Base-by-base conservation (phyloP, 1,140 invertebrate genomes). In the Aleiodes sp. region DNA sequence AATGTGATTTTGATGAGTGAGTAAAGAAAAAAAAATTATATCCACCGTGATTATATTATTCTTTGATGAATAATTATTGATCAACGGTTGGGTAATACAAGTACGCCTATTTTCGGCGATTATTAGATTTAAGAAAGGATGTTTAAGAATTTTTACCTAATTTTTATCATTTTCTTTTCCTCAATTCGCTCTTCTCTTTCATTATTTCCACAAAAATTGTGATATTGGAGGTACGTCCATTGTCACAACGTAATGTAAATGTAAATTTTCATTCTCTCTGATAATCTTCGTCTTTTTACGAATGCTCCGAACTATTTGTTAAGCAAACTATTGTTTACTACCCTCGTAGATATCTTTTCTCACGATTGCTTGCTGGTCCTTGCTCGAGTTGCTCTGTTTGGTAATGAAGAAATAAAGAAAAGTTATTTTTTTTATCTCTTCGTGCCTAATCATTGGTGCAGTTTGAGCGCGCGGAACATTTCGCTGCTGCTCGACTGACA, bases 161-260 rank as follows among this genome's bases (percentile, higher is more conserved):
- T n/a, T 62, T 64, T 65, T 37, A 72, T 26, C 26, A 39, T 65
- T 35, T 70, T 74, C 61, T 70, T 57, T 10, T 57, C 52, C 60
- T 19, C 28, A 26, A 19, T 59, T 33, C n/a, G 21, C 21, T 60
- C 62, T 72, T 61, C 43, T 70, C 68, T 76, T 77, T 61, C 70
- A 70, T 65, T 80, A 72, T 71, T 70, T 70, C 63, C 43, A 68
- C 41, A 56, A 57, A 31, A 63, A 37, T 56, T 65, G 31, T 67
- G 31, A 59, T 73, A 79, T 80, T 85, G 80, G 86, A 87, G 82
- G 84, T 87, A 87, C 78, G 73, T 79, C 77, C 77, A 75, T 46
- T 71, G 75, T 78, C 82, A 77, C 82, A 83, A 81, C 81, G 77
- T 16, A 81, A 82, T 83, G 85, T 83, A 21, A 24, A 24, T 4